A percentile compares a stretch with the other conserved stretches of the same genome.
phyloP scores from a whole-genome alignment of 2,888 invertebrate species.

The Macaria liturata region DNA sequence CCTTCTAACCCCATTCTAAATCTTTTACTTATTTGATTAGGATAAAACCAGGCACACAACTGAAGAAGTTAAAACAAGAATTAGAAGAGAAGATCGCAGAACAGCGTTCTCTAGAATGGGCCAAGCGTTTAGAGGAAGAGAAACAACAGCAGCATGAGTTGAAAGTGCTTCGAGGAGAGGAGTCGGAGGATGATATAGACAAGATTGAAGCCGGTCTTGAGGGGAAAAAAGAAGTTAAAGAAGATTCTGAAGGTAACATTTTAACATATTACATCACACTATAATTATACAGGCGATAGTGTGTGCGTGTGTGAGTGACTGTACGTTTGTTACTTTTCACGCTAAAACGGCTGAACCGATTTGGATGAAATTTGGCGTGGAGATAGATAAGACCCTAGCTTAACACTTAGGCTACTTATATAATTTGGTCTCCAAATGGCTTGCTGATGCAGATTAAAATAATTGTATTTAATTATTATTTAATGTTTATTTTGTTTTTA shows the following conservation, averaged over 20 bases:
- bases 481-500: too few relatives aligned
- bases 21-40: constrained; percentile 47
- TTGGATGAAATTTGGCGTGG: too few relatives aligned
- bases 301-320: too few relatives aligned
- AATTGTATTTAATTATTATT: too few relatives aligned
- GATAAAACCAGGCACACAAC: constrained; percentile 87
- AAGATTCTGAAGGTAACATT: constrained; percentile 40
- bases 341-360: too few relatives aligned
- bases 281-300: too few relatives aligned
- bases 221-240: constrained; percentile 50
- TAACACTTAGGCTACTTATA: too few relatives aligned
- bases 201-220: constrained; percentile 67
- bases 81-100: constrained; percentile 88
- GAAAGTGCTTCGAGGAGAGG: constrained; percentile 56
- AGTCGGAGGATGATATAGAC: constrained; percentile 66
- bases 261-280: not conserved
- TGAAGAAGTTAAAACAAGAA: constrained; percentile 87
- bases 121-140: constrained; percentile 83
- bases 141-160: constrained; percentile 70
- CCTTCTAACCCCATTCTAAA: too few relatives aligned
- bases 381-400: too few relatives aligned
- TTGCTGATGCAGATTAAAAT: too few relatives aligned
- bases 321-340: too few relatives aligned
- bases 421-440: too few relatives aligned
- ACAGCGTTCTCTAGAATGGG: constrained; percentile 88